Percentiles rank a stretch among this genome's conserved stretches.
phyloP scores from a whole-genome alignment of 2,888 invertebrate species.

The Creontiades dilutus region DNA sequence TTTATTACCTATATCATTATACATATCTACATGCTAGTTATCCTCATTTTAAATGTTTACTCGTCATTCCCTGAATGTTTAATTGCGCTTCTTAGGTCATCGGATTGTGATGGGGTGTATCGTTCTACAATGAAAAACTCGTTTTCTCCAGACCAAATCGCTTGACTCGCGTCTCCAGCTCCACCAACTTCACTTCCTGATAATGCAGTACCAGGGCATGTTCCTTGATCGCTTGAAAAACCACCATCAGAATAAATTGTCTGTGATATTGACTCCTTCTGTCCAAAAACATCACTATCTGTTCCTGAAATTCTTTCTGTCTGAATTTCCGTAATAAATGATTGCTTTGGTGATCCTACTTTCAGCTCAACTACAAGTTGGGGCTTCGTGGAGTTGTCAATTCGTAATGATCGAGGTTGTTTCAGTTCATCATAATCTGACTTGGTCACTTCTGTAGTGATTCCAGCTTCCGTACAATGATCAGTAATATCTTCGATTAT shows the following conservation, averaged over 20 bases:
- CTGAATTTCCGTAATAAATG: background rate
- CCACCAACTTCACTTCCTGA: background rate
- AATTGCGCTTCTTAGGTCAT: slow-evolving; percentile 44
- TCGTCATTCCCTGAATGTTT: background rate
- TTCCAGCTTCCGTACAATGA: background rate
- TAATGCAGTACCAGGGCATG: background rate
- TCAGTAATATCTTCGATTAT: background rate
- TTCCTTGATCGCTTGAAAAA: background rate
- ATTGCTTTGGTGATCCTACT: background rate
- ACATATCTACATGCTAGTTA: background rate
- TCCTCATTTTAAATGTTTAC: background rate
- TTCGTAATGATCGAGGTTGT: background rate
- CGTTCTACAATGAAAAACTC: slow-evolving; percentile 35
- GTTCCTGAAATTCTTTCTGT: background rate
- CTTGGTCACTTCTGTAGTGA: background rate
- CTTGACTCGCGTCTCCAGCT: background rate
- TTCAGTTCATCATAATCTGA: background rate
- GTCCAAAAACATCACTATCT: background rate
- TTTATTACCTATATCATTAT: too few species aligned
- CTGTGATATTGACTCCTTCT: background rate
- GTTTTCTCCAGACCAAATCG: slow-evolving; percentile 25
- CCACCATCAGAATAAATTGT: background rate
- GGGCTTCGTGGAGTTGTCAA: background rate
- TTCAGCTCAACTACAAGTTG: background rate
- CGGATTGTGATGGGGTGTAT: slow-evolving; percentile 1